phyloP scores from a whole-genome alignment of 2,888 invertebrate species.

The Agriopis marginaria region DNA sequence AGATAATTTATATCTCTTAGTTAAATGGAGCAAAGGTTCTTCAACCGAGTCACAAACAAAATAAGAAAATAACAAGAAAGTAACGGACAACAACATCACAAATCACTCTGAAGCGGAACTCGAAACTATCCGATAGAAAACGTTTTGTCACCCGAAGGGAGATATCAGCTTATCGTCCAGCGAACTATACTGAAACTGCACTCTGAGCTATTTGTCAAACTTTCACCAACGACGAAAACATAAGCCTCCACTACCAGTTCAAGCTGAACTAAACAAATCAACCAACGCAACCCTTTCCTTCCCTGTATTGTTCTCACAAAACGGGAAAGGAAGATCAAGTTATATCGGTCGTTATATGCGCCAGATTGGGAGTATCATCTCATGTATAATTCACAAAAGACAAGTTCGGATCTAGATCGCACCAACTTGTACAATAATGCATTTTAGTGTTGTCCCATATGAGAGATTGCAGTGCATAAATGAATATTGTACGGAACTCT shows the following conservation, averaged over 20 bases:
- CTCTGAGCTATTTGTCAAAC: conserved; percentile 76
- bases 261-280: conserved; percentile 42
- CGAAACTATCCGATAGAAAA: conserved; percentile 64
- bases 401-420: conserved; percentile 68
- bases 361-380: conserved; percentile 79
- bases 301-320: conserved; percentile 1
- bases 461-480: conserved; percentile 72
- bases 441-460: conserved; percentile 50
- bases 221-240: conserved; percentile 71
- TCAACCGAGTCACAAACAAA: conserved; percentile 22
- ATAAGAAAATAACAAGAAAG: conserved; percentile 31
- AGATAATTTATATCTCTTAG: neutral
- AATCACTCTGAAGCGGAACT: conserved; percentile 60
- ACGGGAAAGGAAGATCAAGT: conserved; percentile 48
- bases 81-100: conserved; percentile 52
- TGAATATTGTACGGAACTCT: conserved; percentile 62
- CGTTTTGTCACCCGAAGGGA: conserved; percentile 59
- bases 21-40: conserved; percentile 4
- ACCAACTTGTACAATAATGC: conserved; percentile 52
- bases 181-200: conserved; percentile 64
- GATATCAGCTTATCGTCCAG: conserved; percentile 72
- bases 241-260: conserved; percentile 57
- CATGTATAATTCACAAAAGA: conserved; percentile 79
- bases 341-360: conserved; percentile 60
- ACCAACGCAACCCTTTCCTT: conserved; percentile 1